A percentile compares a stretch with the other conserved stretches of the same genome.
Conservation (phyloP, 2,113 vertebrate species). For the Mirounga angustirostris region DNA sequence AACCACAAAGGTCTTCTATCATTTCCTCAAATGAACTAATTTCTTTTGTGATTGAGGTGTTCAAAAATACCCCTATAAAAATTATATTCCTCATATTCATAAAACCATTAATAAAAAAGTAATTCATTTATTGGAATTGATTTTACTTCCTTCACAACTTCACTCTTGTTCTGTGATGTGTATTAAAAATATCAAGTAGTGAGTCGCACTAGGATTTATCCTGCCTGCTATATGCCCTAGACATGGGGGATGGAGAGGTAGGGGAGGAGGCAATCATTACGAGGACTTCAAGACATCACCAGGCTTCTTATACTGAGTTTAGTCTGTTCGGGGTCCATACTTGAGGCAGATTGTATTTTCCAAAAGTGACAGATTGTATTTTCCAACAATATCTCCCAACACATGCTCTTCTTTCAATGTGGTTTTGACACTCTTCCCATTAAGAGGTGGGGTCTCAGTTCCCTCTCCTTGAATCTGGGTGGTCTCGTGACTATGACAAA, state of each 20-base stretch:
- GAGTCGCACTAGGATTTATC: neutral
- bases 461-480: neutral
- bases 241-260: accelerated
- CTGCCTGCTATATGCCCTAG: neutral
- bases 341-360: neutral
- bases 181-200: constrained; percentile 23
- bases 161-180: constrained; percentile 45
- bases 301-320: neutral
- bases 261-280: neutral
- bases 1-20: neutral
- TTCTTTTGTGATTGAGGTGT: neutral
- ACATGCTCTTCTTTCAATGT: neutral
- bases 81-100: constrained; percentile 66
- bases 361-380: neutral
- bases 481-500: neutral
- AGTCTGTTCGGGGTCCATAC: neutral
- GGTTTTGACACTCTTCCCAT: neutral
- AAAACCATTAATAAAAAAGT: constrained; percentile 48
- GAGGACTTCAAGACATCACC: neutral
- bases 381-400: neutral
- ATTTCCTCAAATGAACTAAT: neutral
- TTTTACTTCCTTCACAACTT: constrained; percentile 65
- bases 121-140: constrained; percentile 66
- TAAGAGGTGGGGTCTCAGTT: neutral
- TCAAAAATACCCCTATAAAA: constrained; percentile 37